phyloP scores from a whole-genome alignment of 2,113 vertebrate species.

The Ramphastos sulfuratus region DNA sequence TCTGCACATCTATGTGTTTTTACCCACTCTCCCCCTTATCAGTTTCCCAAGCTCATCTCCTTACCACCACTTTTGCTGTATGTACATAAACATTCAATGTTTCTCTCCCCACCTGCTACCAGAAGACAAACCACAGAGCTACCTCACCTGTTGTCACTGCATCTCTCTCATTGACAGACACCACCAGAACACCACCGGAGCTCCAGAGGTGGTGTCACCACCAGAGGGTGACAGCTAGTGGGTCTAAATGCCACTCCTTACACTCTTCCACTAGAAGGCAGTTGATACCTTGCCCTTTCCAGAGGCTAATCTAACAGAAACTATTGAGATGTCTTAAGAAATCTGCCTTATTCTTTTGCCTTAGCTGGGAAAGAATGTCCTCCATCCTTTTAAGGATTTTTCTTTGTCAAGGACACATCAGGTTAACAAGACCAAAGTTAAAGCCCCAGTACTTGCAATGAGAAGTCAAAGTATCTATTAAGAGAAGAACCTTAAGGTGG shows the following conservation, averaged over 20 bases:
- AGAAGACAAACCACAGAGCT: not conserved
- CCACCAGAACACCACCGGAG: too few species aligned
- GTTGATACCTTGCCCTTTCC: not conserved
- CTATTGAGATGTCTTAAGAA: not conserved
- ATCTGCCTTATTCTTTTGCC: not conserved
- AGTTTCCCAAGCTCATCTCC: not conserved
- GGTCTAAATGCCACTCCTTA: not conserved
- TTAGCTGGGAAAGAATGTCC: not conserved
- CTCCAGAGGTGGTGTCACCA: too few species aligned
- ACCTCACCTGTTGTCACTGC: not conserved
- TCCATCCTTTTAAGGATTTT: not conserved
- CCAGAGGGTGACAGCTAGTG: not conserved
- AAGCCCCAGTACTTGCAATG: not conserved
- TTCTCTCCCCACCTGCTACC: fast-evolving
- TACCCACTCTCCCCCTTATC: too few species aligned
- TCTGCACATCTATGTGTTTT: too few species aligned
- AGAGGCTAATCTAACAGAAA: not conserved
- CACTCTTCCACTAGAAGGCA: not conserved
- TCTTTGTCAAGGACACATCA: not conserved
- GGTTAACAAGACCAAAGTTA: not conserved
- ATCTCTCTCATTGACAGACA: not conserved
- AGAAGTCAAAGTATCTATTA: not conserved
- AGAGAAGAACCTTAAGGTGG: not conserved
- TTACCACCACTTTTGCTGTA: not conserved
- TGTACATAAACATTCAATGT: not conserved